Percentiles rank a stretch among this genome's conserved stretches.
phyloP scores from a whole-genome alignment of 2,797 vertebrate genomes.

The Microchirus variegatus region DNA sequence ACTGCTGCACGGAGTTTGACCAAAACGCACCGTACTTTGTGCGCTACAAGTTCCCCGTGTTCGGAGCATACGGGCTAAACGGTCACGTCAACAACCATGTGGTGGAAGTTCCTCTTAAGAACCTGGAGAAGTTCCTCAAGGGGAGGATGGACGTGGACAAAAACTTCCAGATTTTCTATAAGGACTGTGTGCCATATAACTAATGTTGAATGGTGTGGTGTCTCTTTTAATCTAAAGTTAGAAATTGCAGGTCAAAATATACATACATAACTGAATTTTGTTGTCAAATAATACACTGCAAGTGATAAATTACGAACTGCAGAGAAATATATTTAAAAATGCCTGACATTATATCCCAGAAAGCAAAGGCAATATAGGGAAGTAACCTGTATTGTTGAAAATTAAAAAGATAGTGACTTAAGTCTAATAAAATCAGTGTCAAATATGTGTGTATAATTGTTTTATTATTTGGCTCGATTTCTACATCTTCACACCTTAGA shows the following conservation, averaged over 20 bases:
- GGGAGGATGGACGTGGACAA: slow-evolving; percentile 78
- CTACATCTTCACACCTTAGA: too few species aligned
- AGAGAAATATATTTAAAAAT: too few species aligned
- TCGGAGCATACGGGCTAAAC: slow-evolving; percentile 74
- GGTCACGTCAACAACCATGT: slow-evolving; percentile 75
- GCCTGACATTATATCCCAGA: too few species aligned
- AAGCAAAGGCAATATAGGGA: too few species aligned
- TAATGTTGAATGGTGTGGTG: slow-evolving; percentile 18
- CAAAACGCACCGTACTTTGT: slow-evolving; percentile 76
- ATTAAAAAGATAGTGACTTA: too few species aligned
- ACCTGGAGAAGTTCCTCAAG: slow-evolving; percentile 78
- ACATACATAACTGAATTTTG: neutral
- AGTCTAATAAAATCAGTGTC: too few species aligned
- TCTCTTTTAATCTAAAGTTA: slow-evolving; percentile 2
- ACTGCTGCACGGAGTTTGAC: slow-evolving; percentile 78
- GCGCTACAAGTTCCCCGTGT: slow-evolving; percentile 79
- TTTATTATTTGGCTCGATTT: too few species aligned
- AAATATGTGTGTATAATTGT: too few species aligned
- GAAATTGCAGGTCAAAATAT: slow-evolving; percentile 1
- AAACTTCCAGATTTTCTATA: slow-evolving; percentile 83
- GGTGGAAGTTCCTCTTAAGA: slow-evolving; percentile 77
- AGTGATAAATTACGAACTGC: too few species aligned
- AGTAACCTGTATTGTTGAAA: too few species aligned
- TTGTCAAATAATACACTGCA: too few species aligned
- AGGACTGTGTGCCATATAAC: slow-evolving; percentile 71